Evolutionary conservation across 1,140 invertebrate species (phyloP).

Genomic region (Neodiprion lecontei): DNA sequence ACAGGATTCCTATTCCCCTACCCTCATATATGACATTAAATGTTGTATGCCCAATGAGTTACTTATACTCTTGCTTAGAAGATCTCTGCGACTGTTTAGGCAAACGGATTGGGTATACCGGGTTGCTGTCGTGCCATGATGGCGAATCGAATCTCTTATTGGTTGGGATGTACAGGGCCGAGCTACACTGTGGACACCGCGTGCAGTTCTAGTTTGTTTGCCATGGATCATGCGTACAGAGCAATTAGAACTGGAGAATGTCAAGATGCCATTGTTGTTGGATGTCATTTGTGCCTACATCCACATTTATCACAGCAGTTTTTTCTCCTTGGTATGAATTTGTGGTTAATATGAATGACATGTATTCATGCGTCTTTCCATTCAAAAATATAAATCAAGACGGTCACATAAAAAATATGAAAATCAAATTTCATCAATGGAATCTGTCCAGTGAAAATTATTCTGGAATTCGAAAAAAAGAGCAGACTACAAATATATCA

Average conservation of each 20-base stretch:
- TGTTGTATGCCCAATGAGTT: background rate
- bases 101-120: slow-evolving; percentile 55
- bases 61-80: background rate
- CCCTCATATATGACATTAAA: too few relatives aligned
- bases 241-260: slow-evolving; percentile 79
- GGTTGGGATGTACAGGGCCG: slow-evolving; percentile 74
- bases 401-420: background rate
- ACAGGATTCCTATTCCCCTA: too few relatives aligned
- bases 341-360: background rate
- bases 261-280: slow-evolving; percentile 88
- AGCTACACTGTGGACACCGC: slow-evolving; percentile 88
- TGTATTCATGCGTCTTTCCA: too few relatives aligned
- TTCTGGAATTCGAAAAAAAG: too few relatives aligned
- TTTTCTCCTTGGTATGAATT: slow-evolving; percentile 51
- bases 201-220: slow-evolving; percentile 88
- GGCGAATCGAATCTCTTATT: slow-evolving; percentile 87
- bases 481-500: too few relatives aligned
- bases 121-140: slow-evolving; percentile 89
- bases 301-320: slow-evolving; percentile 88
- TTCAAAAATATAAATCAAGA: too few relatives aligned
- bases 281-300: slow-evolving; percentile 82
- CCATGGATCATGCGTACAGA: slow-evolving; percentile 82
- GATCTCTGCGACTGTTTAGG: slow-evolving; percentile 30
- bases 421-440: background rate
- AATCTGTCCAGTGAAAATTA: too few relatives aligned